These are phyloP conservation scores for Colletes gigas DNA, from an alignment of 1,140 invertebrate species.

Conservation along the genomic window DNA sequence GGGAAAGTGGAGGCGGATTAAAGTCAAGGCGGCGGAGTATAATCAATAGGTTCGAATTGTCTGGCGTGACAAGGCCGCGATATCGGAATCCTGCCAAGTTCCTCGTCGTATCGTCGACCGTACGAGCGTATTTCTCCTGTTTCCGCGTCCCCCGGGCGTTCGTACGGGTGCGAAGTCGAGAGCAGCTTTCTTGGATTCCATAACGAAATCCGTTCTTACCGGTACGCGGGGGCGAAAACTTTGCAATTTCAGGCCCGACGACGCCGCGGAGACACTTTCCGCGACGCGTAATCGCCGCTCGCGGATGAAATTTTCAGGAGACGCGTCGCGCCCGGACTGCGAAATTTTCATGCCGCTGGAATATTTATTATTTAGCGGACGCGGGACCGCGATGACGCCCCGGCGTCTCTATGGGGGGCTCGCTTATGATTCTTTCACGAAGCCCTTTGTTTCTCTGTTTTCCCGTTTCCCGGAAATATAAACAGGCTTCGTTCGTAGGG, in stretches of 20 bases:
- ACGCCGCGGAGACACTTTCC: slow-evolving; percentile 5
- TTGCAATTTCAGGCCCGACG: slow-evolving; percentile 34
- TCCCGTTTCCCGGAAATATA: background rate
- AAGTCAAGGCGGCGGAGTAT: slow-evolving; percentile 15
- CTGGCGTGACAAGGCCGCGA: slow-evolving; percentile 23
- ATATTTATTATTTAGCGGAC: slow-evolving; percentile 9
- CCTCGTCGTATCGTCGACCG: slow-evolving; percentile 16
- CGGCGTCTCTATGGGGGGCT: background rate
- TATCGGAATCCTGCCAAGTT: slow-evolving; percentile 35
- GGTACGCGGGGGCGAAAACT: slow-evolving; percentile 32
- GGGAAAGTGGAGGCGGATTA: slow-evolving; percentile 9
- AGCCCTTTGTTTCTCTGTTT: background rate
- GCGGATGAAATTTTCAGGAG: slow-evolving; percentile 20
- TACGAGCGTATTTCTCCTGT: slow-evolving; percentile 24
- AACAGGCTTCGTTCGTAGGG: too few species aligned
- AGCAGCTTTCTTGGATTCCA: slow-evolving; percentile 43
- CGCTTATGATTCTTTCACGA: slow-evolving; percentile 2
- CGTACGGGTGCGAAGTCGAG: slow-evolving; percentile 34
- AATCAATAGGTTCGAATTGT: slow-evolving; percentile 43
- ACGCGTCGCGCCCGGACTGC: background rate
- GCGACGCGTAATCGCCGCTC: background rate
- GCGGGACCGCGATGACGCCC: slow-evolving; percentile 1
- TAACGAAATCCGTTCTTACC: slow-evolving; percentile 51
- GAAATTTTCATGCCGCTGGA: background rate
- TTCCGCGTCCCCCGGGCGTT: background rate